phyloP scores from a whole-genome alignment of 2,797 vertebrate species.

The Peromyscus nudipes region DNA sequence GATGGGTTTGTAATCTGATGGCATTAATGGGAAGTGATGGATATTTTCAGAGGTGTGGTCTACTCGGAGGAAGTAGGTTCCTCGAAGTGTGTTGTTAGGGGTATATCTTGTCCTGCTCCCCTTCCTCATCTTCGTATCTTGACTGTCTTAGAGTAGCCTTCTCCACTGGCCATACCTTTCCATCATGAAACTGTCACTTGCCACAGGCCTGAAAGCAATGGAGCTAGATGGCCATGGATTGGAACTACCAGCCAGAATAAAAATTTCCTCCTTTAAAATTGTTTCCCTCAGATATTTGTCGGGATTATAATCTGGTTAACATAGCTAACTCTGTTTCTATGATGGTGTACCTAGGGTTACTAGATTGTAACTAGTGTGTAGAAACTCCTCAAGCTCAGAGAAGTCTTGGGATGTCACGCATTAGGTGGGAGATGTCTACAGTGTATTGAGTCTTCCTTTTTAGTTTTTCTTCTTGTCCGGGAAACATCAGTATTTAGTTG shows the following conservation, averaged over 20 bases:
- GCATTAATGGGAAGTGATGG: neutral
- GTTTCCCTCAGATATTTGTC: neutral
- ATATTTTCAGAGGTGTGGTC: neutral
- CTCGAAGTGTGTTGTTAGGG: neutral
- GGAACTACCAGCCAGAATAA: neutral
- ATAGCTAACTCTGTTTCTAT: neutral
- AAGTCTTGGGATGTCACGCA: neutral
- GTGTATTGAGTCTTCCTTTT: slow-evolving; percentile 13
- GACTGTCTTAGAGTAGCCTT: neutral
- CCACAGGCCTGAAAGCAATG: neutral
- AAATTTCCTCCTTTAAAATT: neutral
- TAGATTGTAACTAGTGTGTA: neutral
- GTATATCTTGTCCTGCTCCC: neutral
- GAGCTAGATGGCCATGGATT: neutral
- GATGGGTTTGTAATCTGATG: neutral
- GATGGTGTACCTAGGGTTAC: neutral
- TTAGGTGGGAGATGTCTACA: neutral
- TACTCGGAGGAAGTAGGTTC: neutral
- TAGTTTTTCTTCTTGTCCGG: slow-evolving; percentile 33
- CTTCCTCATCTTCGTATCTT: neutral
- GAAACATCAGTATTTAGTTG: slow-evolving; percentile 20
- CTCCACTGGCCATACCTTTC: neutral
- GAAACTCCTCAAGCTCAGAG: neutral
- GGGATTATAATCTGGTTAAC: neutral
- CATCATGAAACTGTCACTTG: neutral